These are phyloP conservation scores for Charanyca ferruginea DNA, from an alignment of 2,888 invertebrate species.

Conservation along the genomic window DNA sequence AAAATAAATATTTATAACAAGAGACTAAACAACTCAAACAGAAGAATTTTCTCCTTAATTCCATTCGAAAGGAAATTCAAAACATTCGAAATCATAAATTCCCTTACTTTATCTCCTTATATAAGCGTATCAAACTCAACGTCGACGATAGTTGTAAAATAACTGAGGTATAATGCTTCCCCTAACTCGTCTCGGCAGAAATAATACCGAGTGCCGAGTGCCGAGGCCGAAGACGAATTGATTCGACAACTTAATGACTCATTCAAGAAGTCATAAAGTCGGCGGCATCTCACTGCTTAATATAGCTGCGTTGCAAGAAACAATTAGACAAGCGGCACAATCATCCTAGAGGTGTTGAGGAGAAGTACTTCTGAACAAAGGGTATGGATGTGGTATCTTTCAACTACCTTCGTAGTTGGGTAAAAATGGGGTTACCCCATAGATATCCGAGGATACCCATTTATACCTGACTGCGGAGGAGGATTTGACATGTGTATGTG, in stretches of 20 bases:
- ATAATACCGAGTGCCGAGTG: slow-evolving; percentile 76
- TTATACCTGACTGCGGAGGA: no score
- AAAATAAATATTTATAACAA: background rate
- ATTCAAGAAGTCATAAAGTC: slow-evolving; percentile 89
- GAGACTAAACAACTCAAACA: background rate
- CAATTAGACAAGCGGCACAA: slow-evolving; percentile 89
- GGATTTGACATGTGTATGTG: no score
- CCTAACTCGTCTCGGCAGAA: slow-evolving; percentile 74
- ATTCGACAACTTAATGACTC: slow-evolving; percentile 90
- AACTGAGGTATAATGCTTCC: slow-evolving; percentile 60
- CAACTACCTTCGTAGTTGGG: no score
- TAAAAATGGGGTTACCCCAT: no score
- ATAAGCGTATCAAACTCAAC: slow-evolving; percentile 49
- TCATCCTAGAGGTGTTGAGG: slow-evolving; percentile 77
- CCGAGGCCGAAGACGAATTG: slow-evolving; percentile 82
- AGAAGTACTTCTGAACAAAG: slow-evolving; percentile 40
- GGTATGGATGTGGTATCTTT: slow-evolving; percentile 73
- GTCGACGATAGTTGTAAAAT: slow-evolving; percentile 67
- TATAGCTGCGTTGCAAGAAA: slow-evolving; percentile 90
- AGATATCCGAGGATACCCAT: no score
- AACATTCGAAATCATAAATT: slow-evolving; percentile 42
- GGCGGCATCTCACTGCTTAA: slow-evolving; percentile 88
- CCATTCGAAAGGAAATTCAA: slow-evolving; percentile 6
- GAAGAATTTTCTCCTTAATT: background rate
- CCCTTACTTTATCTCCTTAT: slow-evolving; percentile 32